phyloP scores from a whole-genome alignment of 2,113 vertebrate genomes.

The Chionomys nivalis region DNA sequence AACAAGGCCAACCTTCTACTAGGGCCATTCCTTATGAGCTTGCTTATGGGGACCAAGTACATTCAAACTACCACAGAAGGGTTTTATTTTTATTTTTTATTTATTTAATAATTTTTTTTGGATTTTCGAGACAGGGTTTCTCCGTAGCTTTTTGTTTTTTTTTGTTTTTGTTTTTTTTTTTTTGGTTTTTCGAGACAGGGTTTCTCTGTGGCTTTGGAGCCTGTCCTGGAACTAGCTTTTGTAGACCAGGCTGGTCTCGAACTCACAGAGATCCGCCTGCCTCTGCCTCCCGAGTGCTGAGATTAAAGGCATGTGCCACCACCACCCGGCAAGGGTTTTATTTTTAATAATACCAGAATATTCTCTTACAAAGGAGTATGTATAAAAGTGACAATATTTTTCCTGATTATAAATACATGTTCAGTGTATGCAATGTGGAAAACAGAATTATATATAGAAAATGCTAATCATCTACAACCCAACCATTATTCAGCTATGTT shows the following conservation, averaged over 20 bases:
- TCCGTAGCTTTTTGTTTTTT: too few relatives aligned
- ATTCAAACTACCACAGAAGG: neutral
- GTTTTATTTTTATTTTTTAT: neutral
- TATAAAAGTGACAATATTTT: neutral
- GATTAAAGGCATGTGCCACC: too few relatives aligned
- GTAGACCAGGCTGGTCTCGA: too few relatives aligned
- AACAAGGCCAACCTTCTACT: neutral
- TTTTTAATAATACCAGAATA: constrained; percentile 32
- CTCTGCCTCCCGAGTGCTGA: too few relatives aligned
- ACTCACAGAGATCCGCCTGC: too few relatives aligned
- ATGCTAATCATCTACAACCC: neutral
- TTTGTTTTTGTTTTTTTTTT: too few relatives aligned
- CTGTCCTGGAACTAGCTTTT: too few relatives aligned
- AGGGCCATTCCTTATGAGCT: neutral
- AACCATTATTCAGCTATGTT: neutral
- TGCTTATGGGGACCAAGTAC: neutral
- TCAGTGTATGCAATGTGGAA: neutral
- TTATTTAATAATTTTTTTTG: too few relatives aligned
- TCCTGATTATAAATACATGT: neutral
- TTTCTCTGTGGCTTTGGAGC: too few relatives aligned
- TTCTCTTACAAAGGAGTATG: neutral
- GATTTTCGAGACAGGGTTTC: too few relatives aligned
- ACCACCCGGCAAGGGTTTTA: too few relatives aligned
- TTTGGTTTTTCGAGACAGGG: too few relatives aligned
- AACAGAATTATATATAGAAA: constrained; percentile 29